These are phyloP conservation scores for Mus caroli DNA, from an alignment of 2,797 vertebrate species.

Conservation along the genomic window DNA sequence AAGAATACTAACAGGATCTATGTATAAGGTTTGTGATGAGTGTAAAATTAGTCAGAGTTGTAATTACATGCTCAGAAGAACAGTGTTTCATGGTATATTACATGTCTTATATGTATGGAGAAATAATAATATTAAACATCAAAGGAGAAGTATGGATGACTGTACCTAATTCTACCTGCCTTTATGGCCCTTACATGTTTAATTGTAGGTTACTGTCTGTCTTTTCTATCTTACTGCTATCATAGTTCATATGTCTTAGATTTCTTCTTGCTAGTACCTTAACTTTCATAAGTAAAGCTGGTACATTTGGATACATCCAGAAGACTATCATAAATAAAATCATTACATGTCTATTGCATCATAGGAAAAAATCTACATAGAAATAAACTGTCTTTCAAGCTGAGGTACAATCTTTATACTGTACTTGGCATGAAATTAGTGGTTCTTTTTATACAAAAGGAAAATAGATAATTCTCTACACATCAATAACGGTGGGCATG, in stretches of 20 bases:
- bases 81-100: background rate
- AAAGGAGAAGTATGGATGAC: background rate
- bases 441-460: background rate
- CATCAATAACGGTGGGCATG: background rate
- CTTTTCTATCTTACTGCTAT: background rate
- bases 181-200: background rate
- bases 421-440: background rate
- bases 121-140: background rate
- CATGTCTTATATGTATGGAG: background rate
- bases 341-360: background rate
- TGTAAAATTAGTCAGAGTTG: background rate
- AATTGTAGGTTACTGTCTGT: background rate
- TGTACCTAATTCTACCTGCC: background rate
- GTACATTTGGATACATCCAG: background rate
- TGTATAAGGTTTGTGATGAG: background rate
- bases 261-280: background rate
- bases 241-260: background rate
- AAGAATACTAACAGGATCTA: background rate
- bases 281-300: slow-evolving; percentile 18
- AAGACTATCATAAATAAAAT: background rate
- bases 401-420: background rate
- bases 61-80: background rate
- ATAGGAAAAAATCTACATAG: background rate
- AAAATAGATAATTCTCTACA: background rate
- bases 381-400: background rate